Percentiles rank a stretch among this genome's conserved stretches.
Conservation (phyloP, 2,113 vertebrate species). For the Falco punctatus region DNA sequence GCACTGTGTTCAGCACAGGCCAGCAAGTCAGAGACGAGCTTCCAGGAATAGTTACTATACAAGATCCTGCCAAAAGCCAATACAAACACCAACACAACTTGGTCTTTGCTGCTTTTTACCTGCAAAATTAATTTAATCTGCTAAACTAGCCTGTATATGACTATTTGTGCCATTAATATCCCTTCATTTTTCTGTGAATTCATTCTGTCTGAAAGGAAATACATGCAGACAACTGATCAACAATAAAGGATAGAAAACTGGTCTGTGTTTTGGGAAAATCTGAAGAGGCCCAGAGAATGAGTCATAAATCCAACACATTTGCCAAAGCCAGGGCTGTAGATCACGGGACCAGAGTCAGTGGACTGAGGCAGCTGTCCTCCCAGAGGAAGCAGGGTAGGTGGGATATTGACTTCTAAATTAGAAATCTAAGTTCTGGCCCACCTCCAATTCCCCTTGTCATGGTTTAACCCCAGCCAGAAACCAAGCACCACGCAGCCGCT, state of each 20-base stretch:
- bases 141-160: neutral
- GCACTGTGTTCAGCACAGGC: neutral
- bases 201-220: neutral
- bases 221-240: neutral
- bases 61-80: neutral
- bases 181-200: neutral
- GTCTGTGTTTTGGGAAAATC: neutral
- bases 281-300: neutral
- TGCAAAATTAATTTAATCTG: neutral
- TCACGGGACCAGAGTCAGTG: no score
- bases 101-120: neutral
- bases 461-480: no score
- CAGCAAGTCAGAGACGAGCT: neutral
- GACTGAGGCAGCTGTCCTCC: neutral
- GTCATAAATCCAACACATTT: neutral
- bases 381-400: neutral
- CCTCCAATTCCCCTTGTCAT: neutral
- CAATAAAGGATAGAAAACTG: neutral
- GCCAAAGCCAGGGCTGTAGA: neutral
- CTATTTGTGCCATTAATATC: neutral
- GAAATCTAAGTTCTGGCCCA: neutral
- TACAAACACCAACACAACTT: neutral
- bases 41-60: neutral
- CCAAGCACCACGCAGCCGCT: no score
- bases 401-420: neutral